These are phyloP conservation scores for Clitarchus hookeri DNA, from an alignment of 2,888 invertebrate species.

Conservation along the genomic window DNA sequence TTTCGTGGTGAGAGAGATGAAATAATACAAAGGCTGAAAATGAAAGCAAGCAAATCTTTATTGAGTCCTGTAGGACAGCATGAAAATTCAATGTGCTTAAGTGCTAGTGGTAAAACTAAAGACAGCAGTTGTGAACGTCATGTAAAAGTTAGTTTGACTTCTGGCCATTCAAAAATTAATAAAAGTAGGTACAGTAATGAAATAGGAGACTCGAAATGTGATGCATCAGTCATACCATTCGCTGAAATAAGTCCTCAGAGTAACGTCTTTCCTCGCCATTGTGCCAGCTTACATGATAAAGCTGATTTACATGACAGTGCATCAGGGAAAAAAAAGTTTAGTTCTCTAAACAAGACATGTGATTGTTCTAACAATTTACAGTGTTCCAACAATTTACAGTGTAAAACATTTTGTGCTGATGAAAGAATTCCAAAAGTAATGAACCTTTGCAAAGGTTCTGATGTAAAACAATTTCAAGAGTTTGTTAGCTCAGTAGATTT, in stretches of 20 bases:
- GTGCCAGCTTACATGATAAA: background rate
- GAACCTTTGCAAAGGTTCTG: background rate
- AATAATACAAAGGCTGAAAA: conserved; percentile 66
- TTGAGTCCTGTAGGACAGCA: conserved; percentile 29
- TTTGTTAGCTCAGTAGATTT: background rate
- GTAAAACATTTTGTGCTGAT: background rate
- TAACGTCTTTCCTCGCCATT: background rate
- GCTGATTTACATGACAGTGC: background rate
- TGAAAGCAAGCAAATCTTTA: conserved; percentile 51
- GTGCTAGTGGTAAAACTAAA: background rate
- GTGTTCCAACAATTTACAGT: background rate
- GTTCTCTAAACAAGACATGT: background rate
- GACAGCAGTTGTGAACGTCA: background rate
- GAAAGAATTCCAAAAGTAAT: background rate
- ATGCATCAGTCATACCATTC: background rate
- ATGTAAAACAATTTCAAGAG: background rate
- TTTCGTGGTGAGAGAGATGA: conserved; percentile 58
- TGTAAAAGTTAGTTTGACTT: background rate
- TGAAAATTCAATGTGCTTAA: background rate
- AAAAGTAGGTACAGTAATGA: background rate
- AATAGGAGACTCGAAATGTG: background rate
- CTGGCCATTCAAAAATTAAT: background rate
- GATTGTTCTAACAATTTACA: background rate
- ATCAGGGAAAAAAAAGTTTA: background rate
- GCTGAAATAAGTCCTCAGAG: background rate